Evolutionary conservation across 2,797 vertebrate genomes (phyloP).

Genomic region (Eospalax fontanierii): DNA sequence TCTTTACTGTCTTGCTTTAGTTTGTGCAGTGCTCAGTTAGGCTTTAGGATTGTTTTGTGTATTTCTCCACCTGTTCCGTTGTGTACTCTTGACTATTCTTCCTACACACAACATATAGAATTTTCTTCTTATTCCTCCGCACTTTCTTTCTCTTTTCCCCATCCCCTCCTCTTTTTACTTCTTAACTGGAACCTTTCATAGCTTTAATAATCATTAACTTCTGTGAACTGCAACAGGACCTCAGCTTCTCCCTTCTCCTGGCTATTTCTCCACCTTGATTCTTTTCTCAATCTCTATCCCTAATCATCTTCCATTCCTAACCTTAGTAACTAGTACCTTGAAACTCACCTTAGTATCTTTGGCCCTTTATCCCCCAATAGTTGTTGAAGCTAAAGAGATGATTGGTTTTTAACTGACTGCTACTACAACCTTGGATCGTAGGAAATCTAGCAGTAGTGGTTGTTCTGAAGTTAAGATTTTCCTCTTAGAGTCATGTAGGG

Average conservation of each 20-base stretch:
- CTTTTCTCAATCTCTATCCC: neutral
- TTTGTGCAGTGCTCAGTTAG: no score
- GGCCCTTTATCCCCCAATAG: neutral
- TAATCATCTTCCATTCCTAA: neutral
- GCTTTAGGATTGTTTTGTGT: neutral
- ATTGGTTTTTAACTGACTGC: neutral
- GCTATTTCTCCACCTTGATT: neutral
- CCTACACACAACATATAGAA: no score
- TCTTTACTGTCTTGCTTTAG: neutral
- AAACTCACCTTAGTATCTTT: neutral
- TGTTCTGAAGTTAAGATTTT: neutral
- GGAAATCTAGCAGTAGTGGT: neutral
- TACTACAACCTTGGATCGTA: neutral
- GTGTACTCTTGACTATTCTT: no score
- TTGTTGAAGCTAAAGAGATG: neutral
- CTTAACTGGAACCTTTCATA: neutral
- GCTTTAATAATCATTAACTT: neutral
- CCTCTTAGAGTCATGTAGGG: neutral
- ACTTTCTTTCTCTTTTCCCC: neutral
- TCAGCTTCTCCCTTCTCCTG: no score
- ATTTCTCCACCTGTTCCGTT: neutral
- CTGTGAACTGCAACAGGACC: neutral
- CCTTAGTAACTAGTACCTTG: neutral
- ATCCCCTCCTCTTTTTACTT: neutral
- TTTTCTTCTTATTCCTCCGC: neutral